Conservation (phyloP, 2,888 invertebrate species). For the Macroteleia sp. region DNA sequence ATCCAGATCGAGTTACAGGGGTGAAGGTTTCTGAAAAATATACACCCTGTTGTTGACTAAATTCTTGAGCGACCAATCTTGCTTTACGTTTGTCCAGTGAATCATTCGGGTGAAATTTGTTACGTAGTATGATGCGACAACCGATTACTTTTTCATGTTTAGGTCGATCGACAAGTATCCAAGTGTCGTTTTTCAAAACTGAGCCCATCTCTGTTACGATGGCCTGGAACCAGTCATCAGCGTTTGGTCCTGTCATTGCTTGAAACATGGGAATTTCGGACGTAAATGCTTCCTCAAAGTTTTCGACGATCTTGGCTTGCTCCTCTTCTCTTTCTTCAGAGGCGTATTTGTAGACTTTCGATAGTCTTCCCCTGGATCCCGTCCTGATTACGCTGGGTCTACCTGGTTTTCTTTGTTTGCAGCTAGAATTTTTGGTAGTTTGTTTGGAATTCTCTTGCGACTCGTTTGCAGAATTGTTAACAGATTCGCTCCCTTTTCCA, state of each 20-base stretch:
- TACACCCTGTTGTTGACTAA: neutral
- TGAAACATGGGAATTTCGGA: neutral
- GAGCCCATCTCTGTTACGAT: neutral
- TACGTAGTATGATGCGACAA: neutral
- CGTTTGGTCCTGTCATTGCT: neutral
- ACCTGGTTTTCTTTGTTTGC: no score
- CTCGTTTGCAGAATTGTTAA: no score
- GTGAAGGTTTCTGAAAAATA: neutral
- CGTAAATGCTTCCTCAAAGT: neutral
- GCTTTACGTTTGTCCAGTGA: neutral
- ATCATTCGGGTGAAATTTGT: neutral
- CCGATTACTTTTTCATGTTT: neutral
- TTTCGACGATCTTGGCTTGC: neutral
- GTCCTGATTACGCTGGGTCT: no score
- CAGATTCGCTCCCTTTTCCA: no score
- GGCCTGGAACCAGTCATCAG: neutral
- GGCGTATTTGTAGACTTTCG: neutral
- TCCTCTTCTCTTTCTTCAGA: no score
- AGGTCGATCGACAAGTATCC: neutral
- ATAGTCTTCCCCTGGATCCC: neutral
- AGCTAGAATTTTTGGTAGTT: no score
- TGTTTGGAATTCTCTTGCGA: no score
- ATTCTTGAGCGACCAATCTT: slow-evolving; percentile 2
- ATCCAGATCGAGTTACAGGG: neutral
- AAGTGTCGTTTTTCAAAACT: neutral